A percentile compares a stretch with the other conserved stretches of the same genome.
phyloP scores from a whole-genome alignment of 2,888 invertebrate genomes.

The Drosophila meridiana region DNA sequence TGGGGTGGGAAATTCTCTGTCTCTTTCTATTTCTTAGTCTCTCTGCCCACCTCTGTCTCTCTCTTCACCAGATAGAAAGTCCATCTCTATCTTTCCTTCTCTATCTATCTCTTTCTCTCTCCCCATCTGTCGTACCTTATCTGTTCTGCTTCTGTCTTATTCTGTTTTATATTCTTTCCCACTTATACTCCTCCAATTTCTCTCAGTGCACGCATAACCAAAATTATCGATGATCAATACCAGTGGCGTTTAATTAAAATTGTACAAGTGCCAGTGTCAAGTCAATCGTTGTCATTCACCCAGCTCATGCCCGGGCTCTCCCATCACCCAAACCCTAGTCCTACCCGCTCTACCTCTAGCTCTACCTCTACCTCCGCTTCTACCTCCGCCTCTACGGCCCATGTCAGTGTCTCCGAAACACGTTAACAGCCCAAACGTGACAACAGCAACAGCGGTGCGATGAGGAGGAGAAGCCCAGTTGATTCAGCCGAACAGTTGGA shows the following conservation, averaged over 20 bases:
- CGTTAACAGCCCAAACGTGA: conserved; percentile 84
- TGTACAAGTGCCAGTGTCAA: conserved; percentile 77
- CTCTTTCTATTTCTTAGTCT: no score
- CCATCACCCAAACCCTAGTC: background rate
- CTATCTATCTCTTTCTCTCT: no score
- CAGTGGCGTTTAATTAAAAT: conserved; percentile 83
- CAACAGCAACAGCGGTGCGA: conserved; percentile 51
- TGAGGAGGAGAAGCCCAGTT: conserved; percentile 48
- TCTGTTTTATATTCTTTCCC: background rate
- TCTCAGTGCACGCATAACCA: conserved; percentile 33
- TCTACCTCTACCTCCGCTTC: background rate
- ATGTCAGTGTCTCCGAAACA: conserved; percentile 60
- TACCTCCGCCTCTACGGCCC: background rate
- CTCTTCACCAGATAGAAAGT: no score
- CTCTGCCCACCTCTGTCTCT: no score
- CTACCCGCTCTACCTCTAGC: background rate
- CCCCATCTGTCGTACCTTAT: no score
- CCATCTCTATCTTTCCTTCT: no score
- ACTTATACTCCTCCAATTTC: conserved; percentile 16
- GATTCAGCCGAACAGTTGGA: conserved; percentile 22
- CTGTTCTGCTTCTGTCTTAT: no score
- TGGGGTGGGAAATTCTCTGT: no score
- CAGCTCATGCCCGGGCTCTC: conserved; percentile 19
- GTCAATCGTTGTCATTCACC: conserved; percentile 64
- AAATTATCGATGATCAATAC: conserved; percentile 67